Conservation (phyloP, 2,888 invertebrate species). For the Tetragonula carbonaria region DNA sequence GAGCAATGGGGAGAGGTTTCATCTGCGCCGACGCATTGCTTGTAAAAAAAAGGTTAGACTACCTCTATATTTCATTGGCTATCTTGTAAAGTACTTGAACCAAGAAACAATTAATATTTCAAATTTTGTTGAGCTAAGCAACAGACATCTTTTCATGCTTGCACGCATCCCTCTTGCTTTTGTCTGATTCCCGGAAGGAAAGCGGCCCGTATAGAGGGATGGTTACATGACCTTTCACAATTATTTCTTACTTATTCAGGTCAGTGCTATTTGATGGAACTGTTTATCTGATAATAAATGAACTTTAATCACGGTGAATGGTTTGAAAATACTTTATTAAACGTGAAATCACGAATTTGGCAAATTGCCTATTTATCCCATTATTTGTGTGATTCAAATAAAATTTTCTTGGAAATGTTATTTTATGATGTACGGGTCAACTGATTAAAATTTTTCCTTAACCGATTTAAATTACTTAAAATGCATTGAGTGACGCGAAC, state of each 20-base stretch:
- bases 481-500: neutral
- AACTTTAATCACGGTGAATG: neutral
- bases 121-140: conserved; percentile 27
- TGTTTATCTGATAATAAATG: conserved; percentile 1
- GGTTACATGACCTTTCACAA: neutral
- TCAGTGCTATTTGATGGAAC: neutral
- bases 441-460: too few relatives aligned
- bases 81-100: conserved; percentile 3
- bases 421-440: neutral
- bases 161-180: conserved; percentile 2
- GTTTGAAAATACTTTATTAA: neutral
- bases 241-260: neutral
- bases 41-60: conserved; percentile 73
- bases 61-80: conserved; percentile 11
- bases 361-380: neutral
- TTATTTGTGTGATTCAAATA: neutral
- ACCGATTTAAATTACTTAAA: too few relatives aligned
- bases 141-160: conserved; percentile 12
- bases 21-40: conserved; percentile 73
- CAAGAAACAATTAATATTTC: conserved; percentile 26
- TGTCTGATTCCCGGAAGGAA: neutral
- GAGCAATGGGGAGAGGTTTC: conserved; percentile 19
- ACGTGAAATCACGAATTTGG: neutral
- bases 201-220: neutral
- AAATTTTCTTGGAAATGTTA: neutral